These are phyloP conservation scores for Machimus rusticus DNA, from an alignment of 2,888 invertebrate genomes.

Conservation along the genomic window DNA sequence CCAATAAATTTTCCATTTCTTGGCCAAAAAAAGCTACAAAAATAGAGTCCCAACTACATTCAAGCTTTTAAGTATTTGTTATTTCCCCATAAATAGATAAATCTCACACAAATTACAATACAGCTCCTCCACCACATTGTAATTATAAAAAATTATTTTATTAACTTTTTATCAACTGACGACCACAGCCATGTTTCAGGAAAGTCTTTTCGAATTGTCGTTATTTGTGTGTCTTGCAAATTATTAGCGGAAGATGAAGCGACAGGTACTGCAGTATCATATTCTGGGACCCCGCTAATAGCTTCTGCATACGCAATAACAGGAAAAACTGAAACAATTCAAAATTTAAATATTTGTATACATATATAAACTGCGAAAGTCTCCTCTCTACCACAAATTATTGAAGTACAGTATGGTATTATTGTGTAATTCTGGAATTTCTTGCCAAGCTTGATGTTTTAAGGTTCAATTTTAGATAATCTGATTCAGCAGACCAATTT, in stretches of 20 bases:
- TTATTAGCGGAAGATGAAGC: background rate
- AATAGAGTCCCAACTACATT: too few relatives aligned
- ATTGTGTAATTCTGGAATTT: too few relatives aligned
- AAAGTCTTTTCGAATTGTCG: slow-evolving; percentile 40
- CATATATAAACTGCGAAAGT: background rate
- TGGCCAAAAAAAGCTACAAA: background rate
- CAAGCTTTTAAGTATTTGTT: background rate
- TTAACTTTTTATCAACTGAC: background rate
- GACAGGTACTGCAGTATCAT: too few relatives aligned
- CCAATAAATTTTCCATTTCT: background rate
- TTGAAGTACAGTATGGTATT: too few relatives aligned
- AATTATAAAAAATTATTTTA: background rate
- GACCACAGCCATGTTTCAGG: slow-evolving; percentile 30
- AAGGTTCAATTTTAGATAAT: too few relatives aligned
- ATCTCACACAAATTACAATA: background rate
- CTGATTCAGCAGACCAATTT: too few relatives aligned
- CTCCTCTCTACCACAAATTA: background rate
- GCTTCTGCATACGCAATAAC: background rate
- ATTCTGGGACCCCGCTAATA: background rate
- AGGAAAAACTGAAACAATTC: background rate
- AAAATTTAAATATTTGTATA: background rate
- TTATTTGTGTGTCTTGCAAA: background rate
- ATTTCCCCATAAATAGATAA: background rate
- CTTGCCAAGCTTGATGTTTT: too few relatives aligned
- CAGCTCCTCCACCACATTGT: background rate